Evolutionary conservation across 2,113 vertebrate genomes (phyloP), one percentile per base, ranked within the genome.

Genomic region (Theristicus caerulescens): DNA sequence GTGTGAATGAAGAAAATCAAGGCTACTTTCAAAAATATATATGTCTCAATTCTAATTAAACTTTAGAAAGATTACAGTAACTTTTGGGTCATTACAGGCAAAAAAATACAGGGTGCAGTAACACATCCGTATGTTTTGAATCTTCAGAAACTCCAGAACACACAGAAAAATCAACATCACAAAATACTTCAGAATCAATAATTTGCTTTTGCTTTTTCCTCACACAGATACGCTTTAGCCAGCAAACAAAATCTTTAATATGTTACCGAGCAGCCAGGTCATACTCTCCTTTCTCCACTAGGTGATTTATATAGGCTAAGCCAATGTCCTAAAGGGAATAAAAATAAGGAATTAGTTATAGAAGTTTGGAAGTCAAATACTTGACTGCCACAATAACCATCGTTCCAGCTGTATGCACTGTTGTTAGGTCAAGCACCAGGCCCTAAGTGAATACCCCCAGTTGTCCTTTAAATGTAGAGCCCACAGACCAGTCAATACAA

Each of bases 281-380:
- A 46, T 99, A 99, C 29, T 99, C 99, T 90, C 98, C 98, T 94
- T 97, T 99, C 94, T 99, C 98, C 96, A 99, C 94, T 31, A 99
- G 96, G 93, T 99, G 99, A 94, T 99, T 99, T 97, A 99, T 98
- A 95, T 99, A 99, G 27, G 98, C 98, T 97, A 99, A 98, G 40
- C 99, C 99, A 42, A 99, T 99, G 86, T 99, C 99, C 99, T 99
- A 82, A 49, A 83, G n/a, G 24, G 3, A 82, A 92, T 66, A 94
- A 72, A 79, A 85, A 57, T 27, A 83, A 65, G 51, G n/a, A 90
- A 86, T 64, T 69, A 90, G 32, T 14, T 36, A 20, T 1, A 86
- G 27, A 66, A 54, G 69, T 71, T 57, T 71, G 61, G 24, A 51
- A 86, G 16, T 69, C 15, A 85, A 36, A 46, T 57, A 64, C 42